Base-by-base conservation (phyloP, 2,113 vertebrate genomes). In the Malurus cyaneus region DNA sequence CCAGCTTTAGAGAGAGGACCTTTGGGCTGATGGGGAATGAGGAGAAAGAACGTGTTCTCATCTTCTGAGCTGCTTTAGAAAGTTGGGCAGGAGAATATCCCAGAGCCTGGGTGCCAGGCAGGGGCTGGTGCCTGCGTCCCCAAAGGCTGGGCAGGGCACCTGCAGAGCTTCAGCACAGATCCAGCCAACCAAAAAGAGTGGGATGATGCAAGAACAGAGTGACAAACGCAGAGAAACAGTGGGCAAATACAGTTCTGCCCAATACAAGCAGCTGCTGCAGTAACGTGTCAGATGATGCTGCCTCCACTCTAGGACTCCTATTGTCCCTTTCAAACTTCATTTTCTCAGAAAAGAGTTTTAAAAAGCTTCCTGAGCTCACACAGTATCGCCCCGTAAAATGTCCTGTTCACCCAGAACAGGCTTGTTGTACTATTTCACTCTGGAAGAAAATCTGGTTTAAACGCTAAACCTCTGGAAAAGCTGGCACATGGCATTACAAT, bases 21-120 rank as follows among this genome's bases (percentile, higher is more conserved):
- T 41, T 62, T 44, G 73, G 4, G 44, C 34, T 61, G 28, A 73
- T 24, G 59, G 18, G 41, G 18, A 56, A 42, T 13, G 34, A 53
- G 20, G 19, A 77, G 32, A 67, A 76, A 56, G 59, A 49, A 20
- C 21, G 13, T 3, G 19, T 34, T 86, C 39, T 69, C 31, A 8
- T 0, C 20, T 18, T 32, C 62, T 19, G 6, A 0, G 9, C 61
- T 46, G 1, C 11, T 50, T 18, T 8, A 18, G 25, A 49, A 8
- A 47, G 20, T 32, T 50, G 36, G 34, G 56, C 36, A 61, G 46
- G 29, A 70, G 54, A 71, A 25, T 10, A 3, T 8, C 42, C 36
- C 4, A 0, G 32, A 17, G 26, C 20, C 47, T 3, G 1, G 20
- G 56, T 44, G 26, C 80, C 80, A 53, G 32, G 46, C 39, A 44